Evolutionary conservation across 2,113 vertebrate species (phyloP).

Genomic region (Hippocampus zosterae): DNA sequence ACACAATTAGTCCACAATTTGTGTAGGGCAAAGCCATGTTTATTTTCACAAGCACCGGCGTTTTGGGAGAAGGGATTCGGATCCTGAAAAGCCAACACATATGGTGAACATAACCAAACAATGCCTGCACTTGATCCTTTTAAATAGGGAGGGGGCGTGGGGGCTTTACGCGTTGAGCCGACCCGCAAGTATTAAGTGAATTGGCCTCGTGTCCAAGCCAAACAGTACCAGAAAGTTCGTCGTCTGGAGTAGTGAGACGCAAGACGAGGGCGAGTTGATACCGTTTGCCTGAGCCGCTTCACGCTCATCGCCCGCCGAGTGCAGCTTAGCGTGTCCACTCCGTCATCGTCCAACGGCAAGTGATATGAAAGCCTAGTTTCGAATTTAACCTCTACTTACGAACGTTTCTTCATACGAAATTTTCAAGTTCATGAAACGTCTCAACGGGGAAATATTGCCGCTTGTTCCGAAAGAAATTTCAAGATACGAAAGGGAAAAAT

Average conservation of each 20-base stretch:
- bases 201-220: slow-evolving; percentile 64
- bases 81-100: slow-evolving; percentile 71
- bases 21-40: slow-evolving; percentile 70
- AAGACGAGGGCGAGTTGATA: slow-evolving; percentile 41
- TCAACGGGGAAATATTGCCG: too few relatives aligned
- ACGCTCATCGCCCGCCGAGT: slow-evolving; percentile 34
- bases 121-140: slow-evolving; percentile 72
- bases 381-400: too few relatives aligned
- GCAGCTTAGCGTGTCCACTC: slow-evolving; percentile 2
- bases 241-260: slow-evolving; percentile 58
- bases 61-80: slow-evolving; percentile 66
- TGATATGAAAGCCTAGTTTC: too few relatives aligned
- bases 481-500: too few relatives aligned
- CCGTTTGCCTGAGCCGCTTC: slow-evolving; percentile 52
- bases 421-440: too few relatives aligned
- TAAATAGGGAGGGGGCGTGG: too few relatives aligned
- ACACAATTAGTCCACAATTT: slow-evolving; percentile 74
- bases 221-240: slow-evolving; percentile 68
- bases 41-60: slow-evolving; percentile 66
- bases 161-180: slow-evolving; percentile 70
- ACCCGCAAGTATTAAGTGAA: slow-evolving; percentile 72
- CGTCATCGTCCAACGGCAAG: slow-evolving; percentile 32
- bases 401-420: too few relatives aligned
- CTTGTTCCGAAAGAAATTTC: too few relatives aligned
- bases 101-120: slow-evolving; percentile 78